Base-by-base conservation (phyloP, 2,113 vertebrate species). In the Oryctolagus cuniculus region DNA sequence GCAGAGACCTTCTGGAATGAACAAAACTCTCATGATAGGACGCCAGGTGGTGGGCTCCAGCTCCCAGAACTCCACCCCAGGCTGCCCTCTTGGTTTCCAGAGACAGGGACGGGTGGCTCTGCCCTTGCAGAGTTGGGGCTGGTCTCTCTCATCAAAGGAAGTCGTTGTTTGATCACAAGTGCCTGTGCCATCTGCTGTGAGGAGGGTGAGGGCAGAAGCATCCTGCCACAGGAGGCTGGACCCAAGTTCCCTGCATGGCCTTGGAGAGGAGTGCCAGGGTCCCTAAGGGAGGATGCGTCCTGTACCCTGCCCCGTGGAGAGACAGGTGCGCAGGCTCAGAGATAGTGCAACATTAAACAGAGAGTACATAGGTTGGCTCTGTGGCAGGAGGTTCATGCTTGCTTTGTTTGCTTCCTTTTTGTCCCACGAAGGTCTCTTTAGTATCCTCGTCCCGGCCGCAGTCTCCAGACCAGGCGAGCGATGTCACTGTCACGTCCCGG, bases 401-500 rank as follows among this genome's bases (percentile, higher is more conserved):
- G 25, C 9, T 38, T 15, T 67, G 16, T 91, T 81, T 80, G 49
- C 51, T 81, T 80, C 38, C 51, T 61, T 31, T 64, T 53, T 90
- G 27, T 89, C 87, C 67, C 67, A 83, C 94, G 25, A 97, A 99
- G 99, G 95, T 98, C 61, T 97, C 93, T 3, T 70, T 98, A 64
- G 94, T 97, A 96, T 90, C 98, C 73, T 96, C 97, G 7, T 98
- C 98, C 67, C 97, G 96, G 93, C 97, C 98, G 22, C 77, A 13
- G 13, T 98, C 98, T 83, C 97, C 98, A 36, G 98, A 98, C 49
- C 98, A 95, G 0, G n/a, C 84, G 55, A 98, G 93, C 53, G 89
- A 96, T 25, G 93, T 79, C 88, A 90, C 96, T 27, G 70, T 13
- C 38, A 89, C 95, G 53, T 87, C 96, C 13, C 74, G 75, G 86